Conservation (phyloP, 2,797 vertebrate genomes). For the Calcarius lapponicus region DNA sequence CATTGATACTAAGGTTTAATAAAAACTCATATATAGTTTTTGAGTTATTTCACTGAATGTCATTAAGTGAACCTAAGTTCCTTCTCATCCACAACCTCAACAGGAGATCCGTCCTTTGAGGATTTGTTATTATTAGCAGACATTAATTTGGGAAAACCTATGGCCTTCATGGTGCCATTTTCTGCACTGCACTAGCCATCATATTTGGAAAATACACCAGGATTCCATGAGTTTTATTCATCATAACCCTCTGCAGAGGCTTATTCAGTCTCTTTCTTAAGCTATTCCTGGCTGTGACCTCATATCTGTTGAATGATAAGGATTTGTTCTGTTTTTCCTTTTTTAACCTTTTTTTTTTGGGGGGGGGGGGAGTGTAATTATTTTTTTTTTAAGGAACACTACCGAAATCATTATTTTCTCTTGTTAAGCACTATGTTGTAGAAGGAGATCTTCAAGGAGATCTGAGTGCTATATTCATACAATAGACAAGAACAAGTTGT, state of each 20-base stretch:
- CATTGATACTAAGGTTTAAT: background rate
- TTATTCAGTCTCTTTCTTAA: background rate
- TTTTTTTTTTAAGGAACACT: background rate
- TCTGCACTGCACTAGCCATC: background rate
- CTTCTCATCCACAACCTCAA: background rate
- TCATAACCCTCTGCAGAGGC: background rate
- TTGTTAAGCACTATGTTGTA: background rate
- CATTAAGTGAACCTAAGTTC: background rate
- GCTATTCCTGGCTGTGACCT: background rate
- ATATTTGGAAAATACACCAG: background rate
- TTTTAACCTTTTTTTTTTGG: background rate
- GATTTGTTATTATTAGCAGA: background rate
- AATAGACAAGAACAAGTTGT: conserved; percentile 62
- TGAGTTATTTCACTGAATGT: background rate
- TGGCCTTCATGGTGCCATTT: background rate
- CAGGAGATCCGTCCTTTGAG: background rate
- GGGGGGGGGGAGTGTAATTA: background rate
- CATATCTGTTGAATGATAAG: background rate
- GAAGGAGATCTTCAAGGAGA: conserved; percentile 55
- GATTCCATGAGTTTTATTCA: background rate
- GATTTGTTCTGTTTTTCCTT: background rate
- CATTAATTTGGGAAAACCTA: background rate
- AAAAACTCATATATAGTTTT: background rate
- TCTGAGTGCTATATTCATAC: conserved; percentile 21
- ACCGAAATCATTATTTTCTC: background rate